phyloP scores from a whole-genome alignment of 2,888 invertebrate species.

The Sminthurinus aureus region DNA sequence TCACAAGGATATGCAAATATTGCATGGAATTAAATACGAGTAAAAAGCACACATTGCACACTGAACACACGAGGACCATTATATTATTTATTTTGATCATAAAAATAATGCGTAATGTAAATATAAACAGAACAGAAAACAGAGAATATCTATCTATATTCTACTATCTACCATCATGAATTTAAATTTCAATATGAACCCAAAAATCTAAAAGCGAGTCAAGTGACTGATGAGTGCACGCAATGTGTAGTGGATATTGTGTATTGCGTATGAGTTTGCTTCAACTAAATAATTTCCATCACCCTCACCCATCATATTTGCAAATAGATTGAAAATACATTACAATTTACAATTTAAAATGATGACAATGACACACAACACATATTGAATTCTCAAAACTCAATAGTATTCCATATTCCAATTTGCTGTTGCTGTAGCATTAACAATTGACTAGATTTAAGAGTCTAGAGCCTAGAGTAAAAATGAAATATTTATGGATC shows the following conservation, averaged over 20 bases:
- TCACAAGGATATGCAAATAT: too few species aligned
- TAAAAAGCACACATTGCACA: too few species aligned
- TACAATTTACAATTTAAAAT: neutral
- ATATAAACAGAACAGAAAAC: neutral
- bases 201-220: neutral
- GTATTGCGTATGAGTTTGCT: neutral
- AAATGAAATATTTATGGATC: neutral
- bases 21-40: too few species aligned
- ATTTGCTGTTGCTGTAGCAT: too few species aligned
- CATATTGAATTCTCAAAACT: neutral
- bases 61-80: too few species aligned
- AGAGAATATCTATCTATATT: too few species aligned
- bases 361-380: neutral
- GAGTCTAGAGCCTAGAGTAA: neutral
- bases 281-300: too few species aligned
- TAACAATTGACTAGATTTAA: too few species aligned
- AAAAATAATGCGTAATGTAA: constrained; percentile 24
- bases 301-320: neutral
- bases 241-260: neutral
- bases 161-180: neutral
- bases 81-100: neutral
- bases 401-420: too few species aligned
- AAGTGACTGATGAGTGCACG: neutral
- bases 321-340: neutral
- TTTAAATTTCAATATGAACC: constrained; percentile 9